Evolutionary conservation across 1,140 invertebrate genomes (phyloP), one percentile per base, ranked within the genome.

Genomic region (Ceratosolen solmsi): DNA sequence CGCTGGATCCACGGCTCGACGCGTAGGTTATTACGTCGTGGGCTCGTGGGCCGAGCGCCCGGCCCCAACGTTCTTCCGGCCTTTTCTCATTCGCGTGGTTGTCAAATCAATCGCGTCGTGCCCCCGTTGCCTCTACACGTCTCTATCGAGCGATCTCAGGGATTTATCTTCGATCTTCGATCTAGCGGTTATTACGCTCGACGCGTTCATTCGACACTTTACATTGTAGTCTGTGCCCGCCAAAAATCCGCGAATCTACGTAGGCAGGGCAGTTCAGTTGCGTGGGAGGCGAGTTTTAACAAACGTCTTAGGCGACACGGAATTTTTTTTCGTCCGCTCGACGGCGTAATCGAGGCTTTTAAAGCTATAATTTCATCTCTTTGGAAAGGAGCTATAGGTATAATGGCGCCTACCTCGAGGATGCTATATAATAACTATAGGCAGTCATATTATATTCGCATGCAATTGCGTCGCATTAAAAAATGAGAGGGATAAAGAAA

Each of bases 71-170:
- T 25, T 49, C 41, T 11, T 27, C 4, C 20, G 2, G 20, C n/a
- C n/a, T 41, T 7, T 41, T 41, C n/a, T 36, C 9, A 5, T 17
- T 20, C 38, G 25, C 0, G 4, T 2, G 0, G 3, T 1, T 46
- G 73, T 2, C 22, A 76, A 76, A 78, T 65, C 75, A 78, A 78
- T 78, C 68, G 36, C 68, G 51, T 78, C 46, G 27, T 38, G 9
- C 17, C 27, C 22, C 5, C 25, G 56, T 1, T 58, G 5, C 56
- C 3, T 58, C 17, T 54, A 17, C 17, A 20, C 20, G 51, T 17
- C 3, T 22, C 20, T 54, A 54, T 20, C 3, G 7, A 2, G 51
- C 17, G 17, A 54, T 54, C 51, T 20, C 51, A 3, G 3, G 3
- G 51, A 54, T 54, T 54, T 54, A 9, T 54, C 51, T 3, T 15